Evolutionary conservation across 2,113 vertebrate species (phyloP), one percentile per base, ranked within the genome.

Genomic region (Cromileptes altivelis): DNA sequence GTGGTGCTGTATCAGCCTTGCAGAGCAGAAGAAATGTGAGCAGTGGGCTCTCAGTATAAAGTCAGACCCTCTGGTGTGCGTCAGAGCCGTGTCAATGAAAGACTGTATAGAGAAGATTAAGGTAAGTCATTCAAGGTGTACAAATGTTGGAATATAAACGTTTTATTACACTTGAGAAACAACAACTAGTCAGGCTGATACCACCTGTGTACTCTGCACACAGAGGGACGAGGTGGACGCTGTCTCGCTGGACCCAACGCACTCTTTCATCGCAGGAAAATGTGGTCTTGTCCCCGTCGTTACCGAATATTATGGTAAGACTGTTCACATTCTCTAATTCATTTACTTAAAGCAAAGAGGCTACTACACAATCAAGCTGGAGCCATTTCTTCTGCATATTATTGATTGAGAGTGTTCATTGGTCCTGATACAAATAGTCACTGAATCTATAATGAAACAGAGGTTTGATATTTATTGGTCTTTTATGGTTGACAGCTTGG

Each of bases 21-120:
- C 96, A 71, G 97, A 98, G 81, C 95, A 97, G 84, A 95, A 56
- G 72, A 98, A 98, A 50, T 98, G 97, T 72, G 97, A 98, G 89
- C 94, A 96, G 67, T 98, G 97, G 97, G 97, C 97, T 21, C 92
- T 98, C 61, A 97, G 70, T 61, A 95, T 97, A 82, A 96, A 95
- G 88, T 97, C 97, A 0, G 93, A 97, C 89, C 97, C 97, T 0
- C 78, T 98, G 64, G 97, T 98, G 82, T 98, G 97, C 55, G 92
- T 97, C 17, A 94, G 93, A 68, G 97, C 94, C 0, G 80, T 78
- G 37, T 98, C 97, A 13, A 95, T 97, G 95, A 94, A 92, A 1
- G 92, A 95, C 86, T 98, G 97, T 85, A 96, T 98, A 6, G 94
- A 97, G 92, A 97, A 96, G 93, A 97, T 98, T 84, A 98, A 98